Base-by-base conservation (phyloP, 2,888 invertebrate species). In the Stomorhina lunata region DNA sequence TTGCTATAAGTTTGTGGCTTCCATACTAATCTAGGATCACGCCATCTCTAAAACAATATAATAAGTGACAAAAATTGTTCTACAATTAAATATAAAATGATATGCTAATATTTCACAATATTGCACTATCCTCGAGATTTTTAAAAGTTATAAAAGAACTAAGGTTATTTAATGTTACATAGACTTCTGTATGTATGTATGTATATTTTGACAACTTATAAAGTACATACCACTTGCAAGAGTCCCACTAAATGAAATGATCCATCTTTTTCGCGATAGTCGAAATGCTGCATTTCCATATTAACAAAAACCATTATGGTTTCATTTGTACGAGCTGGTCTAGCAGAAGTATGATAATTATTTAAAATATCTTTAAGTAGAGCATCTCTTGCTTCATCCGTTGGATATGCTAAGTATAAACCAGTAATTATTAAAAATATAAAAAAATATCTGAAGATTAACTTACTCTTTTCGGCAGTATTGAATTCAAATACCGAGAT, bases 21-120 rank as follows among this genome's bases (percentile, higher is more conserved):
- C 96, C 96, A 96, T 75, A 92, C 92, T 4, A 96, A 88, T 79
- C 95, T 95, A 7, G 93, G 92, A 88, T 96, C 96, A 25, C 89
- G 90, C 96, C 96, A 96, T 27, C 86, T 88, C 96, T 96, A 89
- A 9, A 91, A 91, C 12, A n/a, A n/a, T n/a, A n/a, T n/a, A n/a
- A n/a, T n/a, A n/a, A n/a, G n/a, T n/a, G n/a, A n/a, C n/a, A n/a
- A n/a, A n/a, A n/a, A n/a, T n/a, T n/a, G n/a, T n/a, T n/a, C n/a
- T n/a, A n/a, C n/a, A n/a, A n/a, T n/a, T n/a, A n/a, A n/a, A n/a
- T n/a, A n/a, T n/a, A n/a, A n/a, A n/a, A n/a, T n/a, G n/a, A n/a
- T n/a, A n/a, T n/a, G n/a, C n/a, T n/a, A n/a, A n/a, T n/a, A n/a
- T n/a, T n/a, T n/a, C n/a, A n/a, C n/a, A n/a, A n/a, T n/a, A n/a